phyloP scores from a whole-genome alignment of 2,113 vertebrate genomes.

The Corythaixoides concolor region DNA sequence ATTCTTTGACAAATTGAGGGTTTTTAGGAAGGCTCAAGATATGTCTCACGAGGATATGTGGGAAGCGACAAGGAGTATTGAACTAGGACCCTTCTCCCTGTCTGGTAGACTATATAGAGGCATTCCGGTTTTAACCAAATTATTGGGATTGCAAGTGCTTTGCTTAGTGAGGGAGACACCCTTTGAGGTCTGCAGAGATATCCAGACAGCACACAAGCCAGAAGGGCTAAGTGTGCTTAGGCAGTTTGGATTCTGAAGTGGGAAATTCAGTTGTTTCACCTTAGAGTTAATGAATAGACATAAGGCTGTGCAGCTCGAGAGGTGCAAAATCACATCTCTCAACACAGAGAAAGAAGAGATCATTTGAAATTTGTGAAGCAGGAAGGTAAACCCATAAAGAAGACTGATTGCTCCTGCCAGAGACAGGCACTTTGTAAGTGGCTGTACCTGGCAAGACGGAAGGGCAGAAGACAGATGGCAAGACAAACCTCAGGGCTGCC shows the following conservation, averaged over 20 bases:
- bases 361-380: background rate
- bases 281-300: background rate
- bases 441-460: background rate
- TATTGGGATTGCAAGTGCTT: background rate
- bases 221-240: fast-evolving
- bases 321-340: background rate
- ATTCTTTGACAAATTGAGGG: background rate
- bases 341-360: background rate
- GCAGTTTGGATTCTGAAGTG: background rate
- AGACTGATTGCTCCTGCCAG: background rate
- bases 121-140: background rate
- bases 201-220: background rate
- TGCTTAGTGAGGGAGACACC: background rate
- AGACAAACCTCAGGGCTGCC: background rate
- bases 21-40: background rate
- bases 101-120: background rate
- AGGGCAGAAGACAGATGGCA: background rate
- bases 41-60: background rate
- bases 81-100: background rate
- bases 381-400: background rate
- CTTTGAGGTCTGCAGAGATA: background rate
- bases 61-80: background rate
- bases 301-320: background rate
- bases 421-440: background rate
- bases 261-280: background rate